These are phyloP conservation scores for Rousettus leschenaultii DNA, from an alignment of 2,113 vertebrate species.

Conservation along the genomic window DNA sequence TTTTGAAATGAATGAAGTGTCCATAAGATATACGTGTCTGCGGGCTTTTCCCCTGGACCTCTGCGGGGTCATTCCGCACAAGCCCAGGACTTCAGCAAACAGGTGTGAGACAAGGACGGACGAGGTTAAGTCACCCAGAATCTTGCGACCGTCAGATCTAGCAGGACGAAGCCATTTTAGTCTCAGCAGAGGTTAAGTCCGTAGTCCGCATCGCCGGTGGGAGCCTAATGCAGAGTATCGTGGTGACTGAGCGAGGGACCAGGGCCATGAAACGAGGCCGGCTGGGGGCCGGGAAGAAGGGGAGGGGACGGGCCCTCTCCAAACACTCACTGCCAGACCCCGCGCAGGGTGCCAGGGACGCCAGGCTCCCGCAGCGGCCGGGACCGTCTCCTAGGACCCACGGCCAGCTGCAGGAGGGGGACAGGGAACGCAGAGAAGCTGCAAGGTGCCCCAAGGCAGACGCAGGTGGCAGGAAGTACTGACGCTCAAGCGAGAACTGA, in stretches of 20 bases:
- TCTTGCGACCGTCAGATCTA: too few species aligned
- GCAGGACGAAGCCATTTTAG: neutral
- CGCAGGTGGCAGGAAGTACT: accelerated
- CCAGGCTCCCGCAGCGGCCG: too few species aligned
- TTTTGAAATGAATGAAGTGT: accelerated
- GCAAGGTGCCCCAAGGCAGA: neutral
- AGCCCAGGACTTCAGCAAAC: neutral
- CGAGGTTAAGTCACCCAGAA: neutral
- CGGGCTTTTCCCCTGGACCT: too few species aligned
- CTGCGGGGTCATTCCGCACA: neutral
- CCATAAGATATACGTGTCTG: accelerated
- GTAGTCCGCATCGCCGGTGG: neutral
- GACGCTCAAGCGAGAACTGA: accelerated
- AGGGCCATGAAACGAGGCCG: neutral
- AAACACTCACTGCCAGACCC: neutral
- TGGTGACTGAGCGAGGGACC: too few species aligned
- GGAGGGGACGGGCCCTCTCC: neutral
- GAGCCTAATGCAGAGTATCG: neutral
- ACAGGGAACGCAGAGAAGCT: neutral
- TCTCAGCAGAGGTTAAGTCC: neutral
- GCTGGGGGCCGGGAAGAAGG: neutral
- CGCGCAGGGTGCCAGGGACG: neutral
- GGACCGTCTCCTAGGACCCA: neutral
- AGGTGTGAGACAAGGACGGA: neutral
- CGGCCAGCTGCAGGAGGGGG: neutral